A percentile compares a stretch with the other conserved stretches of the same genome.
Conservation (phyloP, 2,797 vertebrate species). For the Ibycter americanus region DNA sequence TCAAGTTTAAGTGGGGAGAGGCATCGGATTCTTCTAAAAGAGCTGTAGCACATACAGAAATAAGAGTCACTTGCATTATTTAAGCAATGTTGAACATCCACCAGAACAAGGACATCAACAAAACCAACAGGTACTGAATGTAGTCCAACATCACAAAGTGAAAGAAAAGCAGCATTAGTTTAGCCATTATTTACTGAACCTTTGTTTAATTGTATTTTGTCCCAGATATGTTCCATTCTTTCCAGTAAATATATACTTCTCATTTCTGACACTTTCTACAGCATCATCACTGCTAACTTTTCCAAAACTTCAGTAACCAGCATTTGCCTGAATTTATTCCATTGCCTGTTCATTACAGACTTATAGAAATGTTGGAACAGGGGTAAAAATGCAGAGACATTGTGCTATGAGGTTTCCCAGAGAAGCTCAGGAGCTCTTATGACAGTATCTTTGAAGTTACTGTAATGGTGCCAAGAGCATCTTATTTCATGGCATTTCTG, state of each 20-base stretch:
- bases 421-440: background rate
- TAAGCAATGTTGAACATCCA: background rate
- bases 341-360: background rate
- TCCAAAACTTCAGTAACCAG: background rate
- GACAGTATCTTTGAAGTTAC: background rate
- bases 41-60: background rate
- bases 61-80: background rate
- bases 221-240: background rate
- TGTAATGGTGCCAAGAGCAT: background rate
- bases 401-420: background rate
- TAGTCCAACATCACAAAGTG: background rate
- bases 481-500: background rate
- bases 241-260: background rate
- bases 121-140: background rate
- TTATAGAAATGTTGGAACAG: background rate
- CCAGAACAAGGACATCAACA: background rate
- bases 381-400: background rate
- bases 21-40: background rate
- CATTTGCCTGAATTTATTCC: background rate
- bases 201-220: background rate
- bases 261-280: background rate
- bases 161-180: background rate
- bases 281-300: background rate
- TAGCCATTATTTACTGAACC: background rate
- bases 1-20: background rate